Base-by-base conservation (phyloP, 1,140 invertebrate species). In the Chrysomallon squamiferum region DNA sequence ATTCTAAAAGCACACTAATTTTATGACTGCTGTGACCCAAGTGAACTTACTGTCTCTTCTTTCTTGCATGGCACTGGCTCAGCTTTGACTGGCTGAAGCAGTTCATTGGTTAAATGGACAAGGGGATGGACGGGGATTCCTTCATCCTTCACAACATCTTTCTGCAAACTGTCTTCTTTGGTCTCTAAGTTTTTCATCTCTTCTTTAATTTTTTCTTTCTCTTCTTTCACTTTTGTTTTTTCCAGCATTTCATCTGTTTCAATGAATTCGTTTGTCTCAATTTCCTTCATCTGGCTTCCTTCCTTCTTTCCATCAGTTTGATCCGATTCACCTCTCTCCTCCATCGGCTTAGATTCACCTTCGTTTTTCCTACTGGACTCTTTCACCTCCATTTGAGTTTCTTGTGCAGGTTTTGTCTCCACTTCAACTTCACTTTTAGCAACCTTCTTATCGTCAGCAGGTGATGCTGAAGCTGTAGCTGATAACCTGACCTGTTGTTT, bases 61-160 rank as follows among this genome's bases (percentile, higher is more conserved):
- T 63, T 66, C 20, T 69, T 59, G 29, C 67, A 63, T 47, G 66
- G 66, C 22, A 73, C 59, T 9, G 71, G 71, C 27, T 64, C 58
- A 29, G 61, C 69, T 35, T 60, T 65, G 35, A 69, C 65, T 15
- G 67, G 67, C 59, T 69, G 56, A 29, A 69, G 49, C n/a, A 62
- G 67, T 30, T 69, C 62, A 20, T 43, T 50, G 3, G 62, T 54
- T 22, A 68, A 38, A 58, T 65, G 63, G 7, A 65, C 32, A 30
- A 61, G 62, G 35, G 58, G 62, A 45, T 65, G 56, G 50, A 61
- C 56, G 30, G 58, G 62, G 20, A 60, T 66, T 22, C 57, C 54
- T 61, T 70, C 65, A 29, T 27, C 62, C 20, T 60, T 63, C 33
- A 66, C 69, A 3, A 3, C 38, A 25, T n/a, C 62, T 15, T 62